A percentile compares a stretch with the other conserved stretches of the same genome.
Conservation (phyloP, 2,888 invertebrate species). For the Erebia palarica region DNA sequence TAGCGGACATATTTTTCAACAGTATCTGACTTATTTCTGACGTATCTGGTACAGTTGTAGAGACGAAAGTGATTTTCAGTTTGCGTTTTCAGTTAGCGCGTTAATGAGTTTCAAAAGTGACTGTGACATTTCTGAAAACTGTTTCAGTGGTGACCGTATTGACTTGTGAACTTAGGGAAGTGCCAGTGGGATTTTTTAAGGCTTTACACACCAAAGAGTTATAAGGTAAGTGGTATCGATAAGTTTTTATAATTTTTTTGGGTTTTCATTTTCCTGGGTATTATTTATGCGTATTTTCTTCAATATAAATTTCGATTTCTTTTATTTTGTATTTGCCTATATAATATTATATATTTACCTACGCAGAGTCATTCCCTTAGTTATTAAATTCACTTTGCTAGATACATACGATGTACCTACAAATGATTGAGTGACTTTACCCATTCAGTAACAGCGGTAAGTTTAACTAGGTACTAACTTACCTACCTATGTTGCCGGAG, state of each 20-base stretch:
- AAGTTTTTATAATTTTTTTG: neutral
- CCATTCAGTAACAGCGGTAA: no score
- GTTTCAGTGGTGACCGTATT: constrained; percentile 54
- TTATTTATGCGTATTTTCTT: no score
- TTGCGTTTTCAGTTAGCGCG: constrained; percentile 69
- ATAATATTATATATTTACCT: no score
- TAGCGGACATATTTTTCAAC: neutral
- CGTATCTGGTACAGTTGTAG: constrained; percentile 8
- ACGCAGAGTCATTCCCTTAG: no score
- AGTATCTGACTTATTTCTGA: neutral
- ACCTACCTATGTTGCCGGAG: no score
- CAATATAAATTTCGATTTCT: no score
- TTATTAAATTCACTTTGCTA: no score
- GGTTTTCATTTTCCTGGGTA: no score
- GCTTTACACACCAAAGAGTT: constrained; percentile 67
- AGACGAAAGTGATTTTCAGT: constrained; percentile 41
- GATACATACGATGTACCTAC: no score
- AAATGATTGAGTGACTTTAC: no score
- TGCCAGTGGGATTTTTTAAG: constrained; percentile 68
- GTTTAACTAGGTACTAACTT: no score
- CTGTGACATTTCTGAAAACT: constrained; percentile 75
- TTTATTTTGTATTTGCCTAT: no score
- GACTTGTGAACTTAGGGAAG: constrained; percentile 44
- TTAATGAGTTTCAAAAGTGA: constrained; percentile 71
- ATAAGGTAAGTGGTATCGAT: constrained; percentile 61